phyloP scores from a whole-genome alignment of 2,113 vertebrate genomes.

The Nothoprocta perdicaria region DNA sequence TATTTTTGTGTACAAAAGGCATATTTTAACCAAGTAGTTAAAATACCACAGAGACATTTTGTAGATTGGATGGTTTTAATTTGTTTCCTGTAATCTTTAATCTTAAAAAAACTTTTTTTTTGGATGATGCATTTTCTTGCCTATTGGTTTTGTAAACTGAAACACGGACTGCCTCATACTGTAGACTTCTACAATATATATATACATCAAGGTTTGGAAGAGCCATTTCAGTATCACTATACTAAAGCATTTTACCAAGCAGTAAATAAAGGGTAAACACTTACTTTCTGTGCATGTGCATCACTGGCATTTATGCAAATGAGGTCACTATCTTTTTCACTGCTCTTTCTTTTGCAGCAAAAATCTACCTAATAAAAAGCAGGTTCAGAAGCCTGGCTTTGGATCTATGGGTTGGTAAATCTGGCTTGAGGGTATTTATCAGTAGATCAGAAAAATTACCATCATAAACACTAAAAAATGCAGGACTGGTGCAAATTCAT shows the following conservation, averaged over 20 bases:
- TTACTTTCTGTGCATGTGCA: background rate
- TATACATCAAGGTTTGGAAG: background rate
- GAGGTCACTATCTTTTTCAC: background rate
- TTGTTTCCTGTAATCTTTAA: background rate
- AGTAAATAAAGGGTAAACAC: background rate
- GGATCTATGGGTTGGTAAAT: background rate
- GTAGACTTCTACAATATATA: background rate
- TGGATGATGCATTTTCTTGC: background rate
- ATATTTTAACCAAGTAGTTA: background rate
- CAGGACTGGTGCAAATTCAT: background rate
- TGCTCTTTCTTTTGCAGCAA: background rate
- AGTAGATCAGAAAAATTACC: background rate
- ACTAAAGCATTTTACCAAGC: background rate
- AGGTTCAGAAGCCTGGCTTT: background rate
- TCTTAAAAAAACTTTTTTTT: background rate
- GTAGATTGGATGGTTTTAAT: background rate
- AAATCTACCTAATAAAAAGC: background rate
- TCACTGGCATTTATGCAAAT: background rate
- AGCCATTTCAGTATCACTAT: background rate
- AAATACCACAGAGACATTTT: background rate
- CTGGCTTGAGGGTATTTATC: background rate
- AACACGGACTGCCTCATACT: background rate
- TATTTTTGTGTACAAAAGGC: background rate
- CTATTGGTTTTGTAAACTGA: background rate
- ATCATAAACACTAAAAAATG: background rate